Evolutionary conservation across 1,140 invertebrate genomes (phyloP).

Genomic region (Subanguina moxae): DNA sequence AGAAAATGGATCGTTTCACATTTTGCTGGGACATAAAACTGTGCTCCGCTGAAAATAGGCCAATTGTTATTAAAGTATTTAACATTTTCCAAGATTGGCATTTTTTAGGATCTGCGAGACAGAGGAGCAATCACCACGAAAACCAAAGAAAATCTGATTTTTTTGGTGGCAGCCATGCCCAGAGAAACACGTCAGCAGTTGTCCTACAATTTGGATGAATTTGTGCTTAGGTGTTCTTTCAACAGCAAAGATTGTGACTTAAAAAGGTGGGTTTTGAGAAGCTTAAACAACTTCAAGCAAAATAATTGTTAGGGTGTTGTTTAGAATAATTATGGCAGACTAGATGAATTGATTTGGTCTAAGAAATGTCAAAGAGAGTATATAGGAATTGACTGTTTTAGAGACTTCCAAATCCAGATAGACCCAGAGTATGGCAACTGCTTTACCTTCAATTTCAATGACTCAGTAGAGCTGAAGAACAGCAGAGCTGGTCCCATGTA

Average conservation of each 20-base stretch:
- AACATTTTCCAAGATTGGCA: too few relatives aligned
- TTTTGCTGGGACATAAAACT: too few relatives aligned
- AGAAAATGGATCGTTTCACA: too few relatives aligned
- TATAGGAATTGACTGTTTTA: constrained; percentile 26
- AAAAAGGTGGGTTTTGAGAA: constrained; percentile 31
- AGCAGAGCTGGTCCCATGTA: constrained; percentile 48
- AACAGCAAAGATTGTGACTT: constrained; percentile 56
- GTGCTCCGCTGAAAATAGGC: too few relatives aligned
- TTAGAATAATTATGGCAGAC: too few relatives aligned
- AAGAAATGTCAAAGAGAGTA: too few relatives aligned
- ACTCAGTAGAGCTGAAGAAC: constrained; percentile 58
- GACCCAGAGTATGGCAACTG: constrained; percentile 58
- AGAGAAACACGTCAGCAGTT: constrained; percentile 46
- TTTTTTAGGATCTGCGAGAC: constrained; percentile 50
- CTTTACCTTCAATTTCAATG: constrained; percentile 59
- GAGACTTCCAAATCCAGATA: constrained; percentile 55
- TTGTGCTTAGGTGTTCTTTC: constrained; percentile 58
- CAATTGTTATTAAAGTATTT: too few relatives aligned
- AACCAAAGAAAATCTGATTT: constrained; percentile 59
- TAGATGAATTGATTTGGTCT: background rate
- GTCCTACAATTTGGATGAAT: constrained; percentile 57
- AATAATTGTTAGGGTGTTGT: too few relatives aligned
- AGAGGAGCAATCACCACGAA: constrained; percentile 56
- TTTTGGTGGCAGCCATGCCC: constrained; percentile 56
- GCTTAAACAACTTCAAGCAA: background rate